Percentiles rank a stretch among this genome's conserved stretches.
phyloP scores from a whole-genome alignment of 2,113 vertebrate genomes.

The Saimiri boliviensis region DNA sequence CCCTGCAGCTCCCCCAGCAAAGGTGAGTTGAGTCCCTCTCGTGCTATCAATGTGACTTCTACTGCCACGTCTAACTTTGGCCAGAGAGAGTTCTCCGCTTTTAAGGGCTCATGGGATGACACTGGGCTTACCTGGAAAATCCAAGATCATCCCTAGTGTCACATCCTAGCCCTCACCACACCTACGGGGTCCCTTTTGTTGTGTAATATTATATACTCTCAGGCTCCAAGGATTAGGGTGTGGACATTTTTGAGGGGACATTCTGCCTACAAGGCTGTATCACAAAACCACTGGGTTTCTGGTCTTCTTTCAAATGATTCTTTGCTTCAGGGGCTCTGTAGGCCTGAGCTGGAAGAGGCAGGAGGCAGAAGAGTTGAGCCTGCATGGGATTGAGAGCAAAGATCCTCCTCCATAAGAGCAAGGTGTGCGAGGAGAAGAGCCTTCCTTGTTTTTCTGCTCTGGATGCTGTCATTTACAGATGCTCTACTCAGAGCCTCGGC shows the following conservation, averaged over 20 bases:
- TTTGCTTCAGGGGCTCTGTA: neutral
- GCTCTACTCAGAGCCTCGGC: neutral
- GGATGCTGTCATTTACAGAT: neutral
- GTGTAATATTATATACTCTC: rapidly evolving
- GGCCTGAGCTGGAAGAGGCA: neutral
- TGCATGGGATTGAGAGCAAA: neutral
- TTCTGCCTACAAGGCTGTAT: neutral
- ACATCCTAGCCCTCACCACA: neutral
- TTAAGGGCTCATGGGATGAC: neutral
- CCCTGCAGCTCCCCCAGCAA: neutral
- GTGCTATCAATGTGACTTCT: neutral
- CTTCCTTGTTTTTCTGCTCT: neutral
- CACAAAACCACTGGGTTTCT: neutral
- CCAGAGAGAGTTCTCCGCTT: neutral
- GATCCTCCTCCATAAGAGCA: neutral
- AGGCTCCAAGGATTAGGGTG: rapidly evolving
- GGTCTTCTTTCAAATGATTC: neutral
- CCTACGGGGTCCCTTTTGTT: neutral
- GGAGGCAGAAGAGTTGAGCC: neutral
- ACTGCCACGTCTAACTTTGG: neutral
- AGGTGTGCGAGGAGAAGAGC: neutral
- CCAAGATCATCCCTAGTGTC: neutral
- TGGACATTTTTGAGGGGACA: neutral
- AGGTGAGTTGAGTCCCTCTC: neutral
- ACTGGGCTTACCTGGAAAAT: neutral